Percentiles rank a stretch among this genome's conserved stretches.
Conservation (phyloP, 2,797 vertebrate genomes). For the Argya squamiceps region DNA sequence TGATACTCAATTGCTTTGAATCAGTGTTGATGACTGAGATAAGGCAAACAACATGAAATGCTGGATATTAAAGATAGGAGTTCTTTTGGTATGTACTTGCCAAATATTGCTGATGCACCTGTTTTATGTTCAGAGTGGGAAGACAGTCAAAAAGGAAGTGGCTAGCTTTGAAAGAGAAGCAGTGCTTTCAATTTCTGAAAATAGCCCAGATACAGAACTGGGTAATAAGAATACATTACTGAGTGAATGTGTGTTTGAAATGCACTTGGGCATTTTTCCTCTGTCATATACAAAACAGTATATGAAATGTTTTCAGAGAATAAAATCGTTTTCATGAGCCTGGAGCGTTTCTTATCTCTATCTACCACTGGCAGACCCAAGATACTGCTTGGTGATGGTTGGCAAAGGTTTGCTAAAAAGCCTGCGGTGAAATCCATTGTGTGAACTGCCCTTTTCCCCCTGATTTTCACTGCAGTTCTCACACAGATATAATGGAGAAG, state of each 20-base stretch:
- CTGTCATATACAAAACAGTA: background rate
- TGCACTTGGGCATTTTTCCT: background rate
- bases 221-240: conserved; percentile 60
- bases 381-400: background rate
- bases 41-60: conserved; percentile 61
- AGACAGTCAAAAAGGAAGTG: conserved; percentile 71
- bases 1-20: conserved; percentile 64
- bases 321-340: background rate
- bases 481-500: background rate
- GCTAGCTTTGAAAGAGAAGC: conserved; percentile 72
- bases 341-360: background rate
- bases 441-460: background rate
- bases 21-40: conserved; percentile 69
- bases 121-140: conserved; percentile 74
- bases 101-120: conserved; percentile 73
- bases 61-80: conserved; percentile 49
- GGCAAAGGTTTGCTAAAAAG: background rate
- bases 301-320: background rate
- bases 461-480: background rate
- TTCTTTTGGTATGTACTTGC: conserved; percentile 46
- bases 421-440: background rate
- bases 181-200: conserved; percentile 71
- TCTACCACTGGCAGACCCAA: background rate
- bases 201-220: conserved; percentile 72
- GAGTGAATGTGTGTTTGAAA: conserved; percentile 40